Conservation (phyloP, 2,888 invertebrate genomes). For the Matsumyia berberina region DNA sequence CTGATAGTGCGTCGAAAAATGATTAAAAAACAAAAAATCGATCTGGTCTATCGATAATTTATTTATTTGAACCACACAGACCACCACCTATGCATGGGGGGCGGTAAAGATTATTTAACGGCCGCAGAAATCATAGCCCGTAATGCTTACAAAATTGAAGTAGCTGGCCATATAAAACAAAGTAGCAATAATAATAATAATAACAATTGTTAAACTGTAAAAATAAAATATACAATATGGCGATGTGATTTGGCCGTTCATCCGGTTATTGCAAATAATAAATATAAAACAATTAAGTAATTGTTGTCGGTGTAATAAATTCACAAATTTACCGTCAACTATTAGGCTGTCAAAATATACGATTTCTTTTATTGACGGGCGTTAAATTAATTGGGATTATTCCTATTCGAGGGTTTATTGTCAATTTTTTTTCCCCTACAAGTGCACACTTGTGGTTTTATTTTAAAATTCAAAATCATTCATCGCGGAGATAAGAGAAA, state of each 20-base stretch:
- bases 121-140: slow-evolving; percentile 51
- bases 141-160: slow-evolving; percentile 56
- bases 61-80: slow-evolving; percentile 34
- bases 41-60: slow-evolving; percentile 28
- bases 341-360: slow-evolving; percentile 56
- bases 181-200: slow-evolving; percentile 71
- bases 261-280: slow-evolving; percentile 63
- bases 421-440: not conserved
- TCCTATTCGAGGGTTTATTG: slow-evolving; percentile 9
- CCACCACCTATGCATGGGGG: not conserved
- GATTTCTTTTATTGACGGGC: slow-evolving; percentile 46
- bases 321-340: slow-evolving; percentile 62
- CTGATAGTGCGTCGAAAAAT: slow-evolving; percentile 19
- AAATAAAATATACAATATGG: slow-evolving; percentile 52
- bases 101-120: slow-evolving; percentile 47
- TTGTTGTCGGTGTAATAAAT: slow-evolving; percentile 64
- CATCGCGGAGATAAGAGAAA: slow-evolving; percentile 40
- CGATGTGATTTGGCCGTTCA: slow-evolving; percentile 63
- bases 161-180: slow-evolving; percentile 68
- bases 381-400: slow-evolving; percentile 62
- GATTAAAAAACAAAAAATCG: slow-evolving; percentile 42
- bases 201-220: slow-evolving; percentile 67
- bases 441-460: not conserved
- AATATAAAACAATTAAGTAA: slow-evolving; percentile 64
- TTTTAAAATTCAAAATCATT: slow-evolving; percentile 17